phyloP scores from a whole-genome alignment of 2,113 vertebrate species.

The Melanerpes formicivorus region DNA sequence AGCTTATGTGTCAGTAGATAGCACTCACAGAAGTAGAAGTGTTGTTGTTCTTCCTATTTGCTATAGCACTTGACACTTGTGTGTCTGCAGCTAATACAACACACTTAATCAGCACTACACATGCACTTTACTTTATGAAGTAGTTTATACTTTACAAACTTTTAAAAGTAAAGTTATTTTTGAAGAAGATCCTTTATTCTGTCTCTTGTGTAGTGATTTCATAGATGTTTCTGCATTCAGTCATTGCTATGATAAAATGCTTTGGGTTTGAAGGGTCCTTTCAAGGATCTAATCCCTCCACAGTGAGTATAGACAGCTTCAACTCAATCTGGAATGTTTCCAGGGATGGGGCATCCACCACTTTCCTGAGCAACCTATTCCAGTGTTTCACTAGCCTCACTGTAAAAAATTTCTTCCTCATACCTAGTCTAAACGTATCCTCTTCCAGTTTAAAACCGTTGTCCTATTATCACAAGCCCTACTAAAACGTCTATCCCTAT shows the following conservation, averaged over 20 bases:
- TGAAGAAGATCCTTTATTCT: background rate
- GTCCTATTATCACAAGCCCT: accelerated
- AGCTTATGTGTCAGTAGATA: background rate
- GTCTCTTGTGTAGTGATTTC: background rate
- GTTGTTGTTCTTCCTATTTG: background rate
- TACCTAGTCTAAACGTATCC: background rate
- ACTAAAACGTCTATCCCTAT: background rate
- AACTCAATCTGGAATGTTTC: background rate
- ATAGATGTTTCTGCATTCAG: background rate
- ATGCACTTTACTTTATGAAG: background rate
- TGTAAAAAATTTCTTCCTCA: accelerated
- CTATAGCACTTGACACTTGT: background rate
- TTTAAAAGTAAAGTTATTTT: background rate
- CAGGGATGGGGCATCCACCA: background rate
- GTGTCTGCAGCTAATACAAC: background rate
- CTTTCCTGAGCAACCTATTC: background rate
- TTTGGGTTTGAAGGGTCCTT: background rate
- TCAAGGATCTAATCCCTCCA: accelerated
- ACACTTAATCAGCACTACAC: background rate
- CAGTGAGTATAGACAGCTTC: background rate
- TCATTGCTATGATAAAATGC: background rate
- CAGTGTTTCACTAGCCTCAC: background rate
- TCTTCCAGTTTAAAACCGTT: background rate
- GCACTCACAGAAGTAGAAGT: background rate
- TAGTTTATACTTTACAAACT: background rate